Percentiles rank a stretch among this genome's conserved stretches.
These are phyloP conservation scores for Gila robusta DNA, from an alignment of 2,797 vertebrate species.

Conservation along the genomic window DNA sequence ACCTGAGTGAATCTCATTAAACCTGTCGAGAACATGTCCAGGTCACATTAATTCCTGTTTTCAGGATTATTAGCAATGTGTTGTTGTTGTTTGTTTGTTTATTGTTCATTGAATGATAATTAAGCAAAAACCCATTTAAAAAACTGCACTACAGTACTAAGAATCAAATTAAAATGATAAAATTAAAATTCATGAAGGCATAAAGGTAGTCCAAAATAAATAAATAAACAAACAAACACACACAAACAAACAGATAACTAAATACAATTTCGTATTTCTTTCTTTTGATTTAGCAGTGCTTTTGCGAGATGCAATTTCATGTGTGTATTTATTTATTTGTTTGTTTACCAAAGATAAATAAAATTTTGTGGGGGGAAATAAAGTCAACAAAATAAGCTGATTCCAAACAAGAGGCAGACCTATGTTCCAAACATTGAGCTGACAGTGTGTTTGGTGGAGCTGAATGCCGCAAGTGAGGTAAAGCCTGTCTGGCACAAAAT, in stretches of 20 bases:
- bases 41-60: background rate
- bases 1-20: background rate
- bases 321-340: background rate
- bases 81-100: background rate
- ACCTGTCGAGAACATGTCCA: background rate
- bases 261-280: background rate
- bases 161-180: background rate
- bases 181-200: background rate
- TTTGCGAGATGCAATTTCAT: background rate
- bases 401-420: background rate
- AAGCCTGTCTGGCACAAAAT: constrained; percentile 44
- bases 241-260: background rate
- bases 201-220: background rate
- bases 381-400: background rate
- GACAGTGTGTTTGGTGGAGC: background rate
- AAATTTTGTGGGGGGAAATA: background rate
- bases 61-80: background rate
- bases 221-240: background rate
- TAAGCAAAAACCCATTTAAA: background rate
- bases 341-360: background rate
- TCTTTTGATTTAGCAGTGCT: background rate
- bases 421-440: constrained; percentile 8
- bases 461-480: constrained; percentile 17
- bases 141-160: background rate
- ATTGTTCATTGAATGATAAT: background rate